phyloP scores from a whole-genome alignment of 1,140 invertebrate species.

The Eurosta solidaginis region DNA sequence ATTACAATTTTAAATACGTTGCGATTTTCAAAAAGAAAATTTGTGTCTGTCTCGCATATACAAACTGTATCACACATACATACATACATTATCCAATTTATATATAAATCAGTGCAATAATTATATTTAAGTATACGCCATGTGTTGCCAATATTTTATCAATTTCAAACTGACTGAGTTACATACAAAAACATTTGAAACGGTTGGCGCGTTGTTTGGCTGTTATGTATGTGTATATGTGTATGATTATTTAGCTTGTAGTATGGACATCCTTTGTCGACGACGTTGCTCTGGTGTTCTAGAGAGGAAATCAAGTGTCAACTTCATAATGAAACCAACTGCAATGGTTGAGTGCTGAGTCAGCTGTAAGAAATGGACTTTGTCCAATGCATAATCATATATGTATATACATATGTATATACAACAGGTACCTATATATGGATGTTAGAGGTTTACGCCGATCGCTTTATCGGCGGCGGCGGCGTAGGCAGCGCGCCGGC shows the following conservation, averaged over 20 bases:
- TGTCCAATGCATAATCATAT: neutral
- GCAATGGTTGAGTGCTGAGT: neutral
- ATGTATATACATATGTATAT: neutral
- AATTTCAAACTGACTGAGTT: neutral
- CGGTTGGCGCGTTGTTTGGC: neutral
- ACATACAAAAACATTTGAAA: neutral
- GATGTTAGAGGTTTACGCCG: too few relatives aligned
- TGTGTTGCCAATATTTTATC: neutral
- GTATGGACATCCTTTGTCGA: constrained; percentile 1
- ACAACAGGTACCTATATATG: too few relatives aligned
- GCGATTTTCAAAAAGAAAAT: neutral
- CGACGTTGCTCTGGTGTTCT: constrained; percentile 12
- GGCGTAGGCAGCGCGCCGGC: too few relatives aligned
- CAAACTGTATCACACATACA: neutral
- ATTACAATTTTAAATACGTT: neutral
- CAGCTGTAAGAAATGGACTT: neutral
- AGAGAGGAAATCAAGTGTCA: constrained; percentile 14
- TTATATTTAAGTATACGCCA: constrained; percentile 8
- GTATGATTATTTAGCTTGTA: neutral
- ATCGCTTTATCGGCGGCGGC: too few relatives aligned
- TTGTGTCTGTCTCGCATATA: too few relatives aligned
- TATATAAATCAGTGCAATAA: constrained; percentile 15
- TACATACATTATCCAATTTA: neutral
- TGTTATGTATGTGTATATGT: neutral
- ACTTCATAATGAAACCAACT: neutral